Evolutionary conservation across 2,797 vertebrate species (phyloP).

Genomic region (Selene dorsalis): DNA sequence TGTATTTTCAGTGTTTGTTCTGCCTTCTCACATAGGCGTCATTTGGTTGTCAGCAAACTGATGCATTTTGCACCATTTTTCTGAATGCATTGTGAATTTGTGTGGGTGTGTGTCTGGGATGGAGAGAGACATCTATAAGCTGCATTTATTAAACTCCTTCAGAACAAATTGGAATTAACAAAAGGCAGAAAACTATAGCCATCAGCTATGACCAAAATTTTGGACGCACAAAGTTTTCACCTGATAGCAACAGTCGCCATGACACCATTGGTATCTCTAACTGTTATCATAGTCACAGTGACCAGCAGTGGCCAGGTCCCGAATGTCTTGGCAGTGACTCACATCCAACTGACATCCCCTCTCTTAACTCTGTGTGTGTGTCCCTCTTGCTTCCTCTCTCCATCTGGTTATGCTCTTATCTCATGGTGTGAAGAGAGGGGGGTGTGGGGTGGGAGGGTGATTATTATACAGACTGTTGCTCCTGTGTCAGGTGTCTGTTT

Average conservation of each 20-base stretch:
- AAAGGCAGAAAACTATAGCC: too few relatives aligned
- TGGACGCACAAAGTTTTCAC: slow-evolving; percentile 18
- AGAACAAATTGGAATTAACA: neutral
- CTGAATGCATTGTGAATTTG: slow-evolving; percentile 53
- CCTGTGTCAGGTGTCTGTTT: slow-evolving; percentile 60
- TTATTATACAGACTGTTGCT: slow-evolving; percentile 45
- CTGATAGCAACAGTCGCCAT: slow-evolving; percentile 56
- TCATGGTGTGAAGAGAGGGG: slow-evolving; percentile 39
- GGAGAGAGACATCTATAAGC: neutral
- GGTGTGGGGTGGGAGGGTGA: slow-evolving; percentile 9
- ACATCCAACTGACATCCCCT: slow-evolving; percentile 57
- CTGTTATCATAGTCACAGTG: slow-evolving; percentile 52
- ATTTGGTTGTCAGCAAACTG: slow-evolving; percentile 19
- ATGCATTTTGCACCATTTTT: slow-evolving; percentile 51
- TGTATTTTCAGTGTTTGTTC: slow-evolving; percentile 44
- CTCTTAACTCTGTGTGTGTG: slow-evolving; percentile 45
- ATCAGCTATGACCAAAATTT: slow-evolving; percentile 16
- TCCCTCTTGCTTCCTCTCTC: slow-evolving; percentile 55
- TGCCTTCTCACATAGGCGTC: slow-evolving; percentile 38
- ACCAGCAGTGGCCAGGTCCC: slow-evolving; percentile 26
- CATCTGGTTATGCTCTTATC: slow-evolving; percentile 75
- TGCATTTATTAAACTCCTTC: slow-evolving; percentile 12
- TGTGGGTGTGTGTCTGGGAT: slow-evolving; percentile 3
- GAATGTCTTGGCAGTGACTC: slow-evolving; percentile 59
- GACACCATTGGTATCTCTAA: slow-evolving; percentile 50